A percentile compares a stretch with the other conserved stretches of the same genome.
Conservation (phyloP, 2,113 vertebrate species). For the Rhadina sibilatrix region DNA sequence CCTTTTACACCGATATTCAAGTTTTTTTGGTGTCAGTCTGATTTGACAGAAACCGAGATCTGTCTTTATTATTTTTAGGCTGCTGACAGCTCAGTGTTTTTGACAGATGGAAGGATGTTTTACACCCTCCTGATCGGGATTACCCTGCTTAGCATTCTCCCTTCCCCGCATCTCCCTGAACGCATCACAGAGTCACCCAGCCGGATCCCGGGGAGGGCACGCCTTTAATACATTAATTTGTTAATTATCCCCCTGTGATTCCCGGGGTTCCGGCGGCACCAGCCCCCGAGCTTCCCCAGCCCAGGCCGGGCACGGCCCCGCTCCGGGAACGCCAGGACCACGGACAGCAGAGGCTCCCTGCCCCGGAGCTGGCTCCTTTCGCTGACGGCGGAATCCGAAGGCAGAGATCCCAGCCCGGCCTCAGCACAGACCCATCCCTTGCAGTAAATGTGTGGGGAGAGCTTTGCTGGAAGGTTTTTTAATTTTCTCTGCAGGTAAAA, state of each 20-base stretch:
- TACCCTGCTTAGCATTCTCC: not conserved
- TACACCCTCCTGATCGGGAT: not conserved
- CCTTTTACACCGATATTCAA: not conserved
- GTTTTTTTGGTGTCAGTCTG: constrained; percentile 8
- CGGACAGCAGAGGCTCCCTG: accelerated
- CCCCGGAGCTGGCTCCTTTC: accelerated
- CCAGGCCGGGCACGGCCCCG: too few relatives aligned
- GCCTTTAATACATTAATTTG: not conserved
- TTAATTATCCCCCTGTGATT: not conserved
- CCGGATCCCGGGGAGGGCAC: not conserved
- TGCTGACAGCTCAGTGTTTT: not conserved
- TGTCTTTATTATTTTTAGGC: constrained; percentile 5
- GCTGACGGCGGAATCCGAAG: too few relatives aligned
- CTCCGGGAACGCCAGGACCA: too few relatives aligned
- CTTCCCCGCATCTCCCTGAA: not conserved
- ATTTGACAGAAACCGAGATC: constrained; percentile 13
- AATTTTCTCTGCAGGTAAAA: not conserved
- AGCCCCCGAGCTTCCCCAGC: too few relatives aligned
- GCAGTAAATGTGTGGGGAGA: not conserved
- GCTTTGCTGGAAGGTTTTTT: not conserved
- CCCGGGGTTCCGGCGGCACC: too few relatives aligned
- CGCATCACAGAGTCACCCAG: not conserved
- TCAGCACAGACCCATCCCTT: not conserved
- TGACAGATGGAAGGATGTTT: not conserved
- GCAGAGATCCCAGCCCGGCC: not conserved